A percentile compares a stretch with the other conserved stretches of the same genome.
phyloP scores from a whole-genome alignment of 35 echinoderm and acorn worm species.

The Nesometra sesokonis region DNA sequence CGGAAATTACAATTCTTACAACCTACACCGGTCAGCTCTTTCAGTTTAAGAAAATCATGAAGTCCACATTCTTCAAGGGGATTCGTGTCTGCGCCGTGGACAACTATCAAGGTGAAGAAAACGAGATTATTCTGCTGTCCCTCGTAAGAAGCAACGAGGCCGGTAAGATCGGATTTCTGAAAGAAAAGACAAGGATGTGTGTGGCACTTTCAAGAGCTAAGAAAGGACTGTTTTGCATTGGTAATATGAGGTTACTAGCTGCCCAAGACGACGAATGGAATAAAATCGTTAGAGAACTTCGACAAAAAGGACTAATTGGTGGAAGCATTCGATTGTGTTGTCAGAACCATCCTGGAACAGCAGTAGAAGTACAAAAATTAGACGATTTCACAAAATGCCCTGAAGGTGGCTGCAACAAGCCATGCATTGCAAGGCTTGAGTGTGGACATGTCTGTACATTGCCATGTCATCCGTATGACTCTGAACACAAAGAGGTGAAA shows the following conservation, averaged over 20 bases:
- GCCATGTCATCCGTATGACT: constrained; percentile 62
- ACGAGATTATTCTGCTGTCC: constrained; percentile 93
- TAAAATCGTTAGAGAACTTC: constrained; percentile 28
- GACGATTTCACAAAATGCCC: constrained; percentile 57
- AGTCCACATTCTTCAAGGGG: constrained; percentile 35
- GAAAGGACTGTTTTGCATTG: constrained; percentile 83
- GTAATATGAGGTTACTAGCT: constrained; percentile 54
- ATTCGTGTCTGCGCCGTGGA: constrained; percentile 61
- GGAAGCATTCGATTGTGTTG: constrained; percentile 34
- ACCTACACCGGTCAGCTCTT: constrained; percentile 80
- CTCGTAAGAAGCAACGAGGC: constrained; percentile 69
- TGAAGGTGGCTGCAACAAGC: constrained; percentile 67
- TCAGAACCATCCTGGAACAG: constrained; percentile 54
- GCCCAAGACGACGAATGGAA: constrained; percentile 39
- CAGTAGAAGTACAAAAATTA: constrained; percentile 4
- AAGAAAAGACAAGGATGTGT: constrained; percentile 67
- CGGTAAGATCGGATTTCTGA: constrained; percentile 75
- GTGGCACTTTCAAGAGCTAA: constrained; percentile 82
- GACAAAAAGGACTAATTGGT: constrained; percentile 16
- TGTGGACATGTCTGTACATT: constrained; percentile 72
- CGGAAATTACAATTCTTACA: constrained; percentile 79
- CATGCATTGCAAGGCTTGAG: constrained; percentile 39
- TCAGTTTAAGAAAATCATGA: constrained; percentile 44
- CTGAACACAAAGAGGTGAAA: constrained; percentile 47
- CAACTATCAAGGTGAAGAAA: constrained; percentile 90